phyloP scores from a whole-genome alignment of 2,888 invertebrate species.

The Cheilosia soror region DNA sequence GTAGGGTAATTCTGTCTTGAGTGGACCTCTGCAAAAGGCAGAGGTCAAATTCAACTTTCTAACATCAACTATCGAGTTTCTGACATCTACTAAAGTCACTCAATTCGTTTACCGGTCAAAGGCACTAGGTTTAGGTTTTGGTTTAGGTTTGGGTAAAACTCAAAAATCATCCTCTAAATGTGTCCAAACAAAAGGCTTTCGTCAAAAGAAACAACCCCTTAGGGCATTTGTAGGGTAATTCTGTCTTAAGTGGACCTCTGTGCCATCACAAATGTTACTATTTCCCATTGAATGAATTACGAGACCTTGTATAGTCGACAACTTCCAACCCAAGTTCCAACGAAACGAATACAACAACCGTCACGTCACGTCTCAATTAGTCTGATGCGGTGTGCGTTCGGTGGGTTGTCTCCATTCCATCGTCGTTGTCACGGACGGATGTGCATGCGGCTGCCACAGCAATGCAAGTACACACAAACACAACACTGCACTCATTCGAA shows the following conservation, averaged over 20 bases:
- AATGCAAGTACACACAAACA: neutral
- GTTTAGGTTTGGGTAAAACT: no score
- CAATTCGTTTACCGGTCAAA: no score
- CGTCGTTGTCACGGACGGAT: slow-evolving; percentile 61
- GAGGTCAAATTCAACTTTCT: no score
- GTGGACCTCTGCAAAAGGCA: slow-evolving; percentile 5
- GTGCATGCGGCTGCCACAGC: slow-evolving; percentile 61
- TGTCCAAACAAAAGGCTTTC: no score
- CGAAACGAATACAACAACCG: slow-evolving; percentile 24
- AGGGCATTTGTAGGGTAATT: slow-evolving; percentile 37
- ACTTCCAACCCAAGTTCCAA: neutral
- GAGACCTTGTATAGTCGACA: neutral
- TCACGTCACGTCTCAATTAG: slow-evolving; percentile 65
- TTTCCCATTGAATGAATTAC: slow-evolving; percentile 37
- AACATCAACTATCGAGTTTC: no score
- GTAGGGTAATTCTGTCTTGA: slow-evolving; percentile 42
- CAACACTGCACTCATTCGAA: slow-evolving; percentile 29
- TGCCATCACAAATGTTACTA: slow-evolving; percentile 21
- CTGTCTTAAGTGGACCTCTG: slow-evolving; percentile 28
- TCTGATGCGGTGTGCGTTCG: slow-evolving; percentile 5
- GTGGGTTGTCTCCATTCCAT: neutral
- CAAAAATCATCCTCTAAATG: no score
- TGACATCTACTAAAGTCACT: no score
- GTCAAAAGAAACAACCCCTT: slow-evolving; percentile 19
- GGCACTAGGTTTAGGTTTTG: no score